A percentile compares a stretch with the other conserved stretches of the same genome.
These are phyloP conservation scores for Clunio marinus DNA, from an alignment of 2,888 invertebrate genomes.

Conservation along the genomic window DNA sequence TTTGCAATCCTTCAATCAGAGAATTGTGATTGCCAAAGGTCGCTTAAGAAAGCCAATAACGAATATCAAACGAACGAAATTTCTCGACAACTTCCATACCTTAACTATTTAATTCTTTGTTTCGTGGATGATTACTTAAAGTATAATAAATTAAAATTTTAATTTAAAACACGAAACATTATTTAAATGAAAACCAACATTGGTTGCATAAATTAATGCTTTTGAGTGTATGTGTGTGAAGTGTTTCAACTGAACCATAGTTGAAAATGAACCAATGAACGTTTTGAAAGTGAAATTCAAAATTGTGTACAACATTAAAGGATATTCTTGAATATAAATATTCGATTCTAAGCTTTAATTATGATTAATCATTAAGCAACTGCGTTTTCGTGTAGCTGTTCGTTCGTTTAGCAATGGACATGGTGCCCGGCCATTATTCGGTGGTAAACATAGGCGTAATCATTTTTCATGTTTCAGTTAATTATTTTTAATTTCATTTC, in stretches of 20 bases:
- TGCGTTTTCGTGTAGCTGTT: too few species aligned
- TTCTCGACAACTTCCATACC: conserved; percentile 8
- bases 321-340: too few species aligned
- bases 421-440: neutral
- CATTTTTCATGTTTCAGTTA: conserved; percentile 27
- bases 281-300: neutral
- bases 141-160: too few species aligned
- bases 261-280: neutral
- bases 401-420: neutral
- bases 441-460: neutral
- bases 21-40: conserved; percentile 47
- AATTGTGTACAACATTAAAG: too few species aligned
- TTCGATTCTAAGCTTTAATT: too few species aligned
- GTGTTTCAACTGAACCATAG: too few species aligned
- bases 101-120: conserved; percentile 13
- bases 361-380: too few species aligned
- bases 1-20: conserved; percentile 35
- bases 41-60: conserved; percentile 47
- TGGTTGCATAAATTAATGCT: too few species aligned
- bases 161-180: too few species aligned
- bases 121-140: too few species aligned
- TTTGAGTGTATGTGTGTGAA: too few species aligned
- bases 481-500: conserved; percentile 21
- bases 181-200: too few species aligned
- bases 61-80: conserved; percentile 20